Conservation (phyloP, 2,113 vertebrate species). For the Lates calcarifer region DNA sequence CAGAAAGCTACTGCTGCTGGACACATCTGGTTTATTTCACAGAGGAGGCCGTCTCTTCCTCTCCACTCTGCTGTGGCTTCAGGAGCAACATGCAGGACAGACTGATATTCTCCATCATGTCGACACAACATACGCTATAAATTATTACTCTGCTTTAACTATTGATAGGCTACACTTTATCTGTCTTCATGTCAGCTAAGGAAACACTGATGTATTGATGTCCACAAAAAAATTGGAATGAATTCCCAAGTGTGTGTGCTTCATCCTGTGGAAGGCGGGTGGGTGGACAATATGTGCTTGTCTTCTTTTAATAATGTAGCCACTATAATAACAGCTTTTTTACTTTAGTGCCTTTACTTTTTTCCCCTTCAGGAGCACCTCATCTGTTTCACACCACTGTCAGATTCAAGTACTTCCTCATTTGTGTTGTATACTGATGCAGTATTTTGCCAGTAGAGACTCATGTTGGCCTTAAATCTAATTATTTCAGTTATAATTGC, state of each 20-base stretch:
- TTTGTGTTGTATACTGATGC: neutral
- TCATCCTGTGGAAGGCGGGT: neutral
- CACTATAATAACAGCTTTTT: neutral
- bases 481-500: neutral
- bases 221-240: neutral
- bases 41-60: conserved; percentile 4
- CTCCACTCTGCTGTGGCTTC: conserved; percentile 6
- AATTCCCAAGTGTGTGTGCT: neutral
- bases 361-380: neutral
- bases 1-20: conserved; percentile 25
- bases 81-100: neutral
- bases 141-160: neutral
- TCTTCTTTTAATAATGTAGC: neutral
- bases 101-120: neutral
- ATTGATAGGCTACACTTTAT: neutral
- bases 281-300: neutral
- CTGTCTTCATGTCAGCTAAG: neutral
- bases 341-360: neutral
- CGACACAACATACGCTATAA: neutral
- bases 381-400: neutral
- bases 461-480: neutral
- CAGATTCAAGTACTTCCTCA: neutral
- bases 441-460: neutral
- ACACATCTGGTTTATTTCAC: conserved; percentile 43
- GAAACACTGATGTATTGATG: neutral